These are phyloP conservation scores for Sylvilagus bachmani DNA, from an alignment of 2,113 vertebrate species.

Conservation along the genomic window DNA sequence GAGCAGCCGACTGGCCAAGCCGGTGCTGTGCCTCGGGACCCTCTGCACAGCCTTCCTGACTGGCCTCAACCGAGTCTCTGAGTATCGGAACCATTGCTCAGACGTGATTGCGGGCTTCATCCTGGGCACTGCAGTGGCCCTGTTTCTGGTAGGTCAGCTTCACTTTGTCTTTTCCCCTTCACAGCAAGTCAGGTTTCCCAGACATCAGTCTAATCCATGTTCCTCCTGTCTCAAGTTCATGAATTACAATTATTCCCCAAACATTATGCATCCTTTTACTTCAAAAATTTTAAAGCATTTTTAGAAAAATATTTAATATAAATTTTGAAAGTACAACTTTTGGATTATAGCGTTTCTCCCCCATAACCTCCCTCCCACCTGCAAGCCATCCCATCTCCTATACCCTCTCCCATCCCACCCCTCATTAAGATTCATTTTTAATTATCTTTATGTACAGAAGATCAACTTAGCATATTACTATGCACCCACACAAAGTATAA, in stretches of 20 bases:
- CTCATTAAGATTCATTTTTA: too few relatives aligned
- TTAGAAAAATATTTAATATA: too few relatives aligned
- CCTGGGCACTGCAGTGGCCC: conserved; percentile 94
- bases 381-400: too few relatives aligned
- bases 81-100: conserved; percentile 98
- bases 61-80: conserved; percentile 96
- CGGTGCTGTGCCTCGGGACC: conserved; percentile 96
- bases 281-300: background rate
- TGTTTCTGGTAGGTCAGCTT: conserved; percentile 94
- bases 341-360: too few relatives aligned
- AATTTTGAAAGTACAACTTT: too few relatives aligned
- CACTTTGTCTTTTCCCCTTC: background rate
- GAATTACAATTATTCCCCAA: background rate
- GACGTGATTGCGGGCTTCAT: conserved; percentile 98
- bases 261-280: background rate
- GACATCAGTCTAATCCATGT: background rate
- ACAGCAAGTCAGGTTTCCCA: background rate
- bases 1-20: conserved; percentile 98
- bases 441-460: too few relatives aligned
- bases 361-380: too few relatives aligned
- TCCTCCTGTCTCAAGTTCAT: background rate
- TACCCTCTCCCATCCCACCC: too few relatives aligned
- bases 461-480: too few relatives aligned
- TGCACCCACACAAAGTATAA: too few relatives aligned
- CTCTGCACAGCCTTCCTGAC: conserved; percentile 97